Evolutionary conservation across 1,140 invertebrate species (phyloP), one percentile per base, ranked within the genome.

Genomic region (Riptortus pedestris): DNA sequence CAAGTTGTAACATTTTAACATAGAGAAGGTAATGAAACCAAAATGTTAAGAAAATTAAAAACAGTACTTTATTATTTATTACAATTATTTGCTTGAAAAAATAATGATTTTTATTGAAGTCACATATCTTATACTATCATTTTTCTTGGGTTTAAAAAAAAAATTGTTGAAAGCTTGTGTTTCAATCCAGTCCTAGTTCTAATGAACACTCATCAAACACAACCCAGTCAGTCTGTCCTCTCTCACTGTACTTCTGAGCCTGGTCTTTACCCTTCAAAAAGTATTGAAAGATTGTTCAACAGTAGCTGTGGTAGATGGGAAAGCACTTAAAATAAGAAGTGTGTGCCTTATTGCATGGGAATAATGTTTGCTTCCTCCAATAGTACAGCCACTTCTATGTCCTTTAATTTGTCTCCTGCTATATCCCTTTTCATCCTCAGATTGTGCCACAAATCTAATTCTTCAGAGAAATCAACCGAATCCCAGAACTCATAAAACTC

Each of bases 221-320:
- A 52, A 60, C 38, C 66, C 63, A 51, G 57, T 63, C 38, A 69
- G 57, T 33, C 64, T 59, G 47, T 64, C 61, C 61, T 65, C 64
- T 22, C 57, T 18, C 31, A 63, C 67, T 16, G 55, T 65, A 26
- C 26, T 65, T 43, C 66, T 59, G 20, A 69, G 61, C 52, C 63
- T 67, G n/a, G 65, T 64, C 47, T 66, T 68, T 24, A 68, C 55
- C 20, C 63, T 18, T 61, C 59, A 26, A n/a, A 51, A 67, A 14
- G 47, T 48, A 55, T 31, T 55, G 48, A 67, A 64, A 31, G n/a
- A n/a, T n/a, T n/a, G n/a, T n/a, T n/a, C n/a, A n/a, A n/a, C n/a
- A n/a, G n/a, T n/a, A n/a, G 14, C 31, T 14, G 14, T 38, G 31
- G 14, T 14, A 38, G 31, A 38, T 38, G 31, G 31, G 31, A 38